Evolutionary conservation across 2,797 vertebrate species (phyloP), one percentile per base, ranked within the genome.

Genomic region (Halcyon smyrnensis): DNA sequence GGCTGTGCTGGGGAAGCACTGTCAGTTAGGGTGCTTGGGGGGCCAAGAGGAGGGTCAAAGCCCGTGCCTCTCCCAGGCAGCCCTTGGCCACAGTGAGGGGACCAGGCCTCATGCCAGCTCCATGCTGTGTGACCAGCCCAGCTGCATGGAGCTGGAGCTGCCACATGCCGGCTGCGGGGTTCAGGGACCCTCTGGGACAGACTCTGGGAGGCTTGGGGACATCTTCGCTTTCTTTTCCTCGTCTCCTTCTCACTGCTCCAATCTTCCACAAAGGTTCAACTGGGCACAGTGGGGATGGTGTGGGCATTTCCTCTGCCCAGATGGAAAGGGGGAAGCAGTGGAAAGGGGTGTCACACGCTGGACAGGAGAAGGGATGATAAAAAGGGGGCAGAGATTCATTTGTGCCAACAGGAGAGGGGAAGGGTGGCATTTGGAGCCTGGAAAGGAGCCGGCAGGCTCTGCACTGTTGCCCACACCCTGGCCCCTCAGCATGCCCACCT

Each of bases 71-170:
- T 91, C 37, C n/a, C 4, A 1, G 37, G 19, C 30, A 57, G 50
- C 12, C 37, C 60, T 37, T 3, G 8, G n/a, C 23, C 2, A 2
- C 1, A 3, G 14, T 0, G 6, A 82, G 41, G 24, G 45, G 16
- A 65, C 17, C 1, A 1, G 17, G 60, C 32, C 59, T 32, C 1
- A 1, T 20, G 12, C 11, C 1, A 3, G 28, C 30, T 86, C 9
- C 14, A 11, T 2, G 2, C 15, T 19, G 2, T 2, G 2, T 5
- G 57, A 20, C 27, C 64, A 70, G 56, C 34, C 51, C 0, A 0
- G 60, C 48, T 64, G 27, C 16, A 4, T 0, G 2, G 37, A 37
- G 15, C 46, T 37, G 54, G 32, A 65, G 46, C 41, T 4, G 2
- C 62, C 1, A 0, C 1, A 6, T 85, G 64, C 27, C 2, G 2